Conservation (phyloP, 2,888 invertebrate genomes). For the Sarcophaga rosellei region DNA sequence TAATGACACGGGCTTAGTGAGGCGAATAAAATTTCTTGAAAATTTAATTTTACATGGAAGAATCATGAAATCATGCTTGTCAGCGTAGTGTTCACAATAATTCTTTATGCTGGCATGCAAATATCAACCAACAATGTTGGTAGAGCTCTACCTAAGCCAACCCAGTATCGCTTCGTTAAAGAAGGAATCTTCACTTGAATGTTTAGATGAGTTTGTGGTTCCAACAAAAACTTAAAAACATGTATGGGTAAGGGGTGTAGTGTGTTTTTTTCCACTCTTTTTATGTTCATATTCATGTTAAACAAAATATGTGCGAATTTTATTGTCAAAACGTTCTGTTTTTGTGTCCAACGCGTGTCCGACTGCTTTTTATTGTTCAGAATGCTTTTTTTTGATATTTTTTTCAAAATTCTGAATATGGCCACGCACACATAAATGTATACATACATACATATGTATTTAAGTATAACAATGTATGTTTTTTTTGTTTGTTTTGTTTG, state of each 20-base stretch:
- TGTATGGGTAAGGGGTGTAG: background rate
- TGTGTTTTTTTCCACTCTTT: background rate
- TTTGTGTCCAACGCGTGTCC: conserved; percentile 74
- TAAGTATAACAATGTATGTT: too few relatives aligned
- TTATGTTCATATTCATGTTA: conserved; percentile 70
- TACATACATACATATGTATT: background rate
- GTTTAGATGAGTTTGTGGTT: background rate
- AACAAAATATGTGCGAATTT: conserved; percentile 79
- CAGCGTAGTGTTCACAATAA: background rate
- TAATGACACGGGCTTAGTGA: background rate
- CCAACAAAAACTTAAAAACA: background rate
- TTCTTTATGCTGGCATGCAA: background rate
- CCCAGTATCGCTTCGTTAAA: too few relatives aligned
- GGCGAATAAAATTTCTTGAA: background rate
- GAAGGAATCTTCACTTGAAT: background rate
- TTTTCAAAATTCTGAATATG: background rate
- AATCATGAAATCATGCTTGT: too few relatives aligned
- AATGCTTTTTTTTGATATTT: background rate
- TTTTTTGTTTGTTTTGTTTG: too few relatives aligned
- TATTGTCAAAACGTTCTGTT: conserved; percentile 79
- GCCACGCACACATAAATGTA: background rate
- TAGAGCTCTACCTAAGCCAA: too few relatives aligned
- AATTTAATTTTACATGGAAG: too few relatives aligned
- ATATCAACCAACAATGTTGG: too few relatives aligned
- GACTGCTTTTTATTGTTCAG: conserved; percentile 38